Percentiles rank a stretch among this genome's conserved stretches.
phyloP scores from a whole-genome alignment of 2,113 vertebrate species.

The Mastomys natalensis region DNA sequence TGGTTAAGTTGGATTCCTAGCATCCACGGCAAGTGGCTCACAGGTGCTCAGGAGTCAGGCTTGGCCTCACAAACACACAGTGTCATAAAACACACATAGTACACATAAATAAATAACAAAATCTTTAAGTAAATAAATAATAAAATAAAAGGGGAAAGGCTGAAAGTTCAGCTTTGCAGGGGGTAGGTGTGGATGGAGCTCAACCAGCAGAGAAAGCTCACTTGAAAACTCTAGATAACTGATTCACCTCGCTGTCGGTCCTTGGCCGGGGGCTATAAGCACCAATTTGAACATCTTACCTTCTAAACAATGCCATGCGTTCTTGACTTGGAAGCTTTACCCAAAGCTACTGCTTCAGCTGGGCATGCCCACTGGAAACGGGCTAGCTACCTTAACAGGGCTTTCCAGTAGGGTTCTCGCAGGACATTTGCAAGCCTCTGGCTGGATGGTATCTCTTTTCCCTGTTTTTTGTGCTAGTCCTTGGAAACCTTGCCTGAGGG shows the following conservation, averaged over 20 bases:
- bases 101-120: neutral
- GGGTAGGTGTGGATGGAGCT: no score
- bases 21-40: neutral
- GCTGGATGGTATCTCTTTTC: neutral
- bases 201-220: neutral
- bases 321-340: neutral
- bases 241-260: no score
- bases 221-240: neutral
- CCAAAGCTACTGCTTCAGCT: neutral
- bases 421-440: neutral
- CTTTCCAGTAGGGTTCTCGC: neutral
- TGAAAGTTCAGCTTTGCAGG: neutral
- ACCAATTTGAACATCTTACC: neutral
- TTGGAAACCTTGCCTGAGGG: neutral
- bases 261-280: neutral
- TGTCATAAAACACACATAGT: neutral
- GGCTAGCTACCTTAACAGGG: neutral
- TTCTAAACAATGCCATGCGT: neutral
- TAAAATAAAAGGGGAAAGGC: neutral
- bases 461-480: neutral
- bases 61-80: no score
- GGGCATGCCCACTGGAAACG: no score
- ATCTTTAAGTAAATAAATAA: neutral
- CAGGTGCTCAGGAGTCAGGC: neutral
- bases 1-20: neutral